Base-by-base conservation (phyloP, 1,140 invertebrate species). In the Meloidogyne exigua region DNA sequence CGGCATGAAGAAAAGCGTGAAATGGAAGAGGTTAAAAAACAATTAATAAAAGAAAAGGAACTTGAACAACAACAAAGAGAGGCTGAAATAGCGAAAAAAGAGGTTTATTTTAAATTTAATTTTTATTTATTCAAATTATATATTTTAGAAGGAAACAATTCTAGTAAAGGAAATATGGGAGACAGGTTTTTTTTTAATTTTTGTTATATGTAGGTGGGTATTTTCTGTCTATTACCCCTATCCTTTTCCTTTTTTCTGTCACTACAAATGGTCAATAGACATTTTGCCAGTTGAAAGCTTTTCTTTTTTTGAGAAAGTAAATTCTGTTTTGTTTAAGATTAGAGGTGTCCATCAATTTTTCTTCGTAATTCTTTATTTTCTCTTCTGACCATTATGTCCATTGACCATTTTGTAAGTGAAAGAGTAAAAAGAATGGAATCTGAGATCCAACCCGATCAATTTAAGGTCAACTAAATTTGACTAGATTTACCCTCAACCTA, bases 1-100 rank as follows among this genome's bases (percentile, higher is more conserved):
- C 89, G 95, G 39, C 92, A 92, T 80, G 92, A 92, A 84, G 96
- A 98, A 88, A 92, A 92, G 81, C 93, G 94, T 86, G 95, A 98
- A 89, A 90, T 98, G 36, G 94, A 95, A 84, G 93, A 95, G 87
- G 90, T 98, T 23, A 92, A 92, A 81, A 90, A 91, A 44, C 92
- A 93, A 87, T 91, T 97, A 81, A 92, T 93, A 78, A 91, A 93
- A 62, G 92, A 93, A 78, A 91, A 92, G 28, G 91, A 92, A 82
- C 12, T 25, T 18, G 44, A 23, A 73, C 9, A 64, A 1, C 15
- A n/a, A 36, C 36, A 23, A 76, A 5, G n/a, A 21, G 15, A n/a
- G 39, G 21, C 2, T 1, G 44, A 66, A 23, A 2, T 12, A 0
- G 63, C 10, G 2, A 23, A 57, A 36, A 57, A 44, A 13, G 26